Percentiles rank a stretch among this genome's conserved stretches.
Conservation (phyloP, 2,797 vertebrate genomes). For the Acomys russatus region DNA sequence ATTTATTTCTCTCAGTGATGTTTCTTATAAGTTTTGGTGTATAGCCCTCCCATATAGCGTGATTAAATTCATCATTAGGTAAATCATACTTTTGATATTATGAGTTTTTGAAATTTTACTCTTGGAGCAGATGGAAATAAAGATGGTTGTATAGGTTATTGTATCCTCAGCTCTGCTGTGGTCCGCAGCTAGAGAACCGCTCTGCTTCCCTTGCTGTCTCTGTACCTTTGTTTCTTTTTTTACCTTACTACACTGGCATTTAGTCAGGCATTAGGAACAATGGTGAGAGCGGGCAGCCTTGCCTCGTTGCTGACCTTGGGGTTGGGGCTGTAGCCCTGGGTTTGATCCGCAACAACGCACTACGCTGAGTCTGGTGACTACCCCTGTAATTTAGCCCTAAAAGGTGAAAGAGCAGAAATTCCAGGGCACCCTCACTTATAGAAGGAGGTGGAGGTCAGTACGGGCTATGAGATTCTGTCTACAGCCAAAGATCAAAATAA, state of each 20-base stretch:
- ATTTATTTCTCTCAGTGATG: slow-evolving; percentile 31
- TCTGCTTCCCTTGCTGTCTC: background rate
- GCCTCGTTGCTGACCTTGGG: background rate
- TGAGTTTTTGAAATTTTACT: background rate
- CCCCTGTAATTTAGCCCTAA: background rate
- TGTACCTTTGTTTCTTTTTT: background rate
- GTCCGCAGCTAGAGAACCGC: background rate
- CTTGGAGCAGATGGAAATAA: background rate
- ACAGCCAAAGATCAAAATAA: background rate
- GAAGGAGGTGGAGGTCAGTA: background rate
- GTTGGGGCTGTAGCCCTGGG: background rate
- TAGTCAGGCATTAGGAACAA: background rate
- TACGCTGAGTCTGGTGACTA: background rate
- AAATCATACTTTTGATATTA: slow-evolving; percentile 25
- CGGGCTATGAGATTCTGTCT: background rate
- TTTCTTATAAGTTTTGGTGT: slow-evolving; percentile 44
- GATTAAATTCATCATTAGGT: slow-evolving; percentile 33
- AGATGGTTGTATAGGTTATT: background rate
- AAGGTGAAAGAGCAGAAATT: background rate
- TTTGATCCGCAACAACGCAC: background rate
- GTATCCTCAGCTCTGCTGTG: background rate
- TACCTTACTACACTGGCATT: background rate
- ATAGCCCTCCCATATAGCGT: background rate
- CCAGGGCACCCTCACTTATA: background rate
- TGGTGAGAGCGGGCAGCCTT: background rate